Evolutionary conservation across 2,113 vertebrate genomes (phyloP).

Genomic region (Sceloporus tristichus): DNA sequence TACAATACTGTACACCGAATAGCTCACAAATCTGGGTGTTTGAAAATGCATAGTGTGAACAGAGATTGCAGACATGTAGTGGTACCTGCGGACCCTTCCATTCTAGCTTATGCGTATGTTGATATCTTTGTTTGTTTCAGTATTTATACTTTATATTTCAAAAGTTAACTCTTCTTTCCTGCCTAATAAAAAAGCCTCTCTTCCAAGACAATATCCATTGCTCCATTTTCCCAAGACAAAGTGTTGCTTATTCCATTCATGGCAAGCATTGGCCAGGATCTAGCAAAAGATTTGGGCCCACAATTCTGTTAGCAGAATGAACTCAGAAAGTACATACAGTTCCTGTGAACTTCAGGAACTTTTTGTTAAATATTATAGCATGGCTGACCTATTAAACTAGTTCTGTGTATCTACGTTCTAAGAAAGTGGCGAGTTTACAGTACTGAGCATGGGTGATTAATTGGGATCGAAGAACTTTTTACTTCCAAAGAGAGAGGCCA

Average conservation of each 20-base stretch:
- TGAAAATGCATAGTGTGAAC: too few species aligned
- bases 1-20: neutral
- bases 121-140: too few species aligned
- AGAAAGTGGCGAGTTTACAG: neutral
- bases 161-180: too few species aligned
- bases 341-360: constrained; percentile 23
- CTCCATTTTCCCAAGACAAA: too few species aligned
- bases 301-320: neutral
- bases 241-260: neutral
- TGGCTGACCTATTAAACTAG: constrained; percentile 21
- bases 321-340: neutral
- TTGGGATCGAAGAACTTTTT: neutral
- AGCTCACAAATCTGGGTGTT: too few species aligned
- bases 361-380: constrained; percentile 33
- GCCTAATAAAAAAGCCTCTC: too few species aligned
- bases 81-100: too few species aligned
- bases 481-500: neutral
- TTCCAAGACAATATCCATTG: too few species aligned
- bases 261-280: neutral
- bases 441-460: neutral
- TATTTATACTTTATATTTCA: too few species aligned
- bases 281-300: neutral
- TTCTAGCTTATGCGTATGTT: too few species aligned
- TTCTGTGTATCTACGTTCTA: neutral
- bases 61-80: too few species aligned